Evolutionary conservation across 1,140 invertebrate species (phyloP).

Genomic region (Acyrthosiphon pisum): DNA sequence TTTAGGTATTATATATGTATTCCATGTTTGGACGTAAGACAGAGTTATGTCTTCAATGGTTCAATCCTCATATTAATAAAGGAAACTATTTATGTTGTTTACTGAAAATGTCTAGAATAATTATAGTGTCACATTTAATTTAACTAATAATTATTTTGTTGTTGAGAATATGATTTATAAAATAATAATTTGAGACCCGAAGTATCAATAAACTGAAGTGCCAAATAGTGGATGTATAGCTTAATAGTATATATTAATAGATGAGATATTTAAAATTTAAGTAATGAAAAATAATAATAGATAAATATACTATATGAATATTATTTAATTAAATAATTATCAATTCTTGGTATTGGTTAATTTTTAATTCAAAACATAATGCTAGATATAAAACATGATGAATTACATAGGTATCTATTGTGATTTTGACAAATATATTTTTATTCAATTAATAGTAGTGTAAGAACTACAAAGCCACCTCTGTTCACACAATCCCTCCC

Average conservation of each 20-base stretch:
- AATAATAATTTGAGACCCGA: not conserved
- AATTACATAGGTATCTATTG: not conserved
- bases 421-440: not conserved
- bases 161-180: not conserved
- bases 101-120: not conserved
- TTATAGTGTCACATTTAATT: not conserved
- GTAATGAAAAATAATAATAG: not conserved
- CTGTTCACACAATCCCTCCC: not conserved
- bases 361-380: not conserved
- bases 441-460: not conserved
- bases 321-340: constrained; percentile 6
- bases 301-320: not conserved
- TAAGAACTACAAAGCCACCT: not conserved
- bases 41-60: not conserved
- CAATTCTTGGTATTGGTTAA: not conserved
- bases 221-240: not conserved
- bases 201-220: not conserved
- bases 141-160: not conserved
- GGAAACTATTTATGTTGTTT: not conserved
- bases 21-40: not conserved
- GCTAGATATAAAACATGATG: not conserved
- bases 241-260: not conserved
- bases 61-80: not conserved
- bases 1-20: not conserved
- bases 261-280: not conserved